phyloP scores from a whole-genome alignment of 2,797 vertebrate species.

The Syncerus caffer region DNA sequence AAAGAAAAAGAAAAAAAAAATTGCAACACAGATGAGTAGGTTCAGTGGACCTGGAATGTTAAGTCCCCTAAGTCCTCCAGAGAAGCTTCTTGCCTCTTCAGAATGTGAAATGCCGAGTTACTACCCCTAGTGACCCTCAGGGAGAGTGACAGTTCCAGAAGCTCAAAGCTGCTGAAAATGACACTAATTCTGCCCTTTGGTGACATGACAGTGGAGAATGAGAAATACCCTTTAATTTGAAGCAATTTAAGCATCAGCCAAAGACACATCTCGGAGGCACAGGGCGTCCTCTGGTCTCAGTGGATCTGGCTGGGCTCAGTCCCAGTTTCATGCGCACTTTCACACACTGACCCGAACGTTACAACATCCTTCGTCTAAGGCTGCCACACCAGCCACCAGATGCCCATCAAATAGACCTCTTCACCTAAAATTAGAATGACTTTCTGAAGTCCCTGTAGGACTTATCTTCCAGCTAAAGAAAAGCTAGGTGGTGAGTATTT shows the following conservation, averaged over 20 bases:
- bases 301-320: background rate
- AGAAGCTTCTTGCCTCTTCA: constrained; percentile 4
- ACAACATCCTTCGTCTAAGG: background rate
- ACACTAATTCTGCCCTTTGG: constrained; percentile 65
- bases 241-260: constrained; percentile 71
- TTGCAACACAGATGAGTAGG: background rate
- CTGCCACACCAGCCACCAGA: background rate
- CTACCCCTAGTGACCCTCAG: constrained; percentile 37
- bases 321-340: background rate
- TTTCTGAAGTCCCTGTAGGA: background rate
- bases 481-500: background rate
- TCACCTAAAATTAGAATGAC: background rate
- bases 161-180: constrained; percentile 67
- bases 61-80: background rate
- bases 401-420: background rate
- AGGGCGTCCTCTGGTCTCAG: constrained; percentile 52
- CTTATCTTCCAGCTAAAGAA: background rate
- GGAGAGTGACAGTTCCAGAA: constrained; percentile 59
- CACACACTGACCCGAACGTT: background rate
- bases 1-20: background rate
- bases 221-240: constrained; percentile 75
- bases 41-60: background rate
- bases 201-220: constrained; percentile 47
- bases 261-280: constrained; percentile 58
- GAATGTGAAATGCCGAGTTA: constrained; percentile 35